Evolutionary conservation across 2,113 vertebrate species (phyloP).

Genomic region (Tichodroma muraria): DNA sequence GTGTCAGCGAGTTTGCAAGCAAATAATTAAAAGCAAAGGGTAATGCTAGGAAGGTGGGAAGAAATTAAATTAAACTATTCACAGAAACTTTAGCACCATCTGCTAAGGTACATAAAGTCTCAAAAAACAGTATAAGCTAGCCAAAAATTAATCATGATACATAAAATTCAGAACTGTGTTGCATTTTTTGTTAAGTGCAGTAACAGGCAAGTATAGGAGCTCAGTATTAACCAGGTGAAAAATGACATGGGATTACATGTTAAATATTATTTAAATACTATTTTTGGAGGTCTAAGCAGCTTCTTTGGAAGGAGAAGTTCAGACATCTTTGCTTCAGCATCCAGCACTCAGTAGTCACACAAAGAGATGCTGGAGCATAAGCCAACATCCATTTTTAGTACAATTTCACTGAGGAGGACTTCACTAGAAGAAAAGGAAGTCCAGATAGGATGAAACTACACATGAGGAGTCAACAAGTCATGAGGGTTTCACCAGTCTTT

Average conservation of each 20-base stretch:
- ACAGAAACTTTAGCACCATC: background rate
- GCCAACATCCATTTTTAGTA: background rate
- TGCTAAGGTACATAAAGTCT: background rate
- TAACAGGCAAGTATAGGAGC: background rate
- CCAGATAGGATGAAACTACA: background rate
- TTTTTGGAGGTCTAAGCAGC: background rate
- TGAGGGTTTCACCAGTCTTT: background rate
- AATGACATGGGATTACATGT: background rate
- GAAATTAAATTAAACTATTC: slow-evolving; percentile 1
- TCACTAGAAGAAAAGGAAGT: background rate
- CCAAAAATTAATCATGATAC: slow-evolving; percentile 2
- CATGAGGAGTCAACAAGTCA: background rate
- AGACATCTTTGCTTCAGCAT: background rate
- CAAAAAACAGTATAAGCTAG: background rate
- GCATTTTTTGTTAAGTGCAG: background rate
- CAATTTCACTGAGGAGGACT: background rate
- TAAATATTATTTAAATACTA: background rate
- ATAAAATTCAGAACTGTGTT: background rate
- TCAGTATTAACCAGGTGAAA: background rate
- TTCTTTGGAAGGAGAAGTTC: background rate
- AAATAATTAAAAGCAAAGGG: slow-evolving; percentile 25
- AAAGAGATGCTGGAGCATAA: background rate
- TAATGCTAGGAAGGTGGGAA: background rate
- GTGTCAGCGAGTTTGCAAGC: background rate
- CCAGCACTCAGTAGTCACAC: background rate